Evolutionary conservation across 2,113 vertebrate genomes (phyloP), one percentile per base, ranked within the genome.

Genomic region (Sarotherodon lohbergeri): DNA sequence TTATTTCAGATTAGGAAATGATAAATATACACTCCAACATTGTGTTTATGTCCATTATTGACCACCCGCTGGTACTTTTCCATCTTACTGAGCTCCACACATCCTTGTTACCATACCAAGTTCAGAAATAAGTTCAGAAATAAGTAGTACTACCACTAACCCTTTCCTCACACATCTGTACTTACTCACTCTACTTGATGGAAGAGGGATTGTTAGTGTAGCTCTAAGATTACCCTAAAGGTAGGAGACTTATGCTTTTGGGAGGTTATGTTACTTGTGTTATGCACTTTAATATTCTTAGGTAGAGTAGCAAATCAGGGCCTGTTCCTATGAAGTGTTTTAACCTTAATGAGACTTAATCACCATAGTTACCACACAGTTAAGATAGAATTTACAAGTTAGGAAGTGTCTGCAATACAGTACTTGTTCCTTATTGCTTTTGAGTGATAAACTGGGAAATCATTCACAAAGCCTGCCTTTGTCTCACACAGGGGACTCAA

Each of bases 401-500:
- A 50, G 16, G 32, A 50, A 78, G 27, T 13, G 43, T 78, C 17
- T 78, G 43, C 17, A 78, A 32, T 32, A 4, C 9, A 2, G 46
- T 34, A 34, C 27, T 17, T 82, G 39, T 29, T 36, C 3, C 4
- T 54, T 39, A 57, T 86, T 24, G 61, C 7, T 16, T 32, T 29
- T 22, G 27, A 71, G 9, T 88, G 52, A 83, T 81, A 52, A 59
- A 82, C 86, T 22, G 79, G 5, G 19, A 56, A 43, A 68, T n/a
- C 3, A n/a, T 29, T 88, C 14, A 81, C 17, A 81, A 19, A 50
- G 39, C 86, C 7, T 89, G 22, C 89, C 79, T 61, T 89, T 95
- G 93, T 91, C 73, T 93, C 90, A 94, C 92, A 91, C 95, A 99
- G 98, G 98, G 98, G 98, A 27, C 98, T 99, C 92, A 99, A 99